These are phyloP conservation scores for Branchellion lobata DNA, from an alignment of 2,888 invertebrate species.

Conservation along the genomic window DNA sequence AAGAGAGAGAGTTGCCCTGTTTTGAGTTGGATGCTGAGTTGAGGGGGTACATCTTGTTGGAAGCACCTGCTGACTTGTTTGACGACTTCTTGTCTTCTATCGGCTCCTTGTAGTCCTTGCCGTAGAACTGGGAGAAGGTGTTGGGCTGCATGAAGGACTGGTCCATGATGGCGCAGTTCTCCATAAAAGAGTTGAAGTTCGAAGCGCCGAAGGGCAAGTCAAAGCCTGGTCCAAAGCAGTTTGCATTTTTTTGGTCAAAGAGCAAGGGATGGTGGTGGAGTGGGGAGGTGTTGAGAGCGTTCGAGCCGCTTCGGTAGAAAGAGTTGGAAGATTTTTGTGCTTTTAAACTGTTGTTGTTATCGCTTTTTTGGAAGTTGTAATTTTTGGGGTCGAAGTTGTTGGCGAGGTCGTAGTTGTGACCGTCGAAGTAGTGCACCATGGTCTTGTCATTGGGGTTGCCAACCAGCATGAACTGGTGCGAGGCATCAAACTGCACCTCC, in stretches of 20 bases:
- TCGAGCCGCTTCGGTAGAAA: constrained; percentile 10
- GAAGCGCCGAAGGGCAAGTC: constrained; percentile 26
- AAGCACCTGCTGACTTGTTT: not conserved
- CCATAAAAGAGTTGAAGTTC: constrained; percentile 30
- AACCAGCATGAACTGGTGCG: constrained; percentile 22
- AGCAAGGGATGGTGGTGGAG: constrained; percentile 41
- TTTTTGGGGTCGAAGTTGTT: not conserved
- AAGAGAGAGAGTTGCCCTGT: not conserved
- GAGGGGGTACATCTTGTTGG: constrained; percentile 21
- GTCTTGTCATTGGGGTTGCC: constrained; percentile 13
- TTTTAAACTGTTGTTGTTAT: constrained; percentile 20
- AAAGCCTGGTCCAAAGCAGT: constrained; percentile 19
- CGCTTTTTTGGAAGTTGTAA: constrained; percentile 6
- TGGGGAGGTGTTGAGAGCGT: constrained; percentile 18
- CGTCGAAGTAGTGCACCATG: constrained; percentile 4
- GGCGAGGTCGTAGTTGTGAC: constrained; percentile 12
- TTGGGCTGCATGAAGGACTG: constrained; percentile 16
- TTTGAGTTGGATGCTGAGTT: not conserved
- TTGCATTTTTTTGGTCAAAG: constrained; percentile 36
- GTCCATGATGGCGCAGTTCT: constrained; percentile 35
- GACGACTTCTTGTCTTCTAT: constrained; percentile 5
- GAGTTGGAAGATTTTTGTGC: constrained; percentile 16
- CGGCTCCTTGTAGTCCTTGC: constrained; percentile 8
- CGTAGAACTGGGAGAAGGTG: constrained; percentile 15
- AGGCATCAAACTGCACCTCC: constrained; percentile 16